These are phyloP conservation scores for Epirrhoe tristata DNA, from an alignment of 2,888 invertebrate species.

Conservation along the genomic window DNA sequence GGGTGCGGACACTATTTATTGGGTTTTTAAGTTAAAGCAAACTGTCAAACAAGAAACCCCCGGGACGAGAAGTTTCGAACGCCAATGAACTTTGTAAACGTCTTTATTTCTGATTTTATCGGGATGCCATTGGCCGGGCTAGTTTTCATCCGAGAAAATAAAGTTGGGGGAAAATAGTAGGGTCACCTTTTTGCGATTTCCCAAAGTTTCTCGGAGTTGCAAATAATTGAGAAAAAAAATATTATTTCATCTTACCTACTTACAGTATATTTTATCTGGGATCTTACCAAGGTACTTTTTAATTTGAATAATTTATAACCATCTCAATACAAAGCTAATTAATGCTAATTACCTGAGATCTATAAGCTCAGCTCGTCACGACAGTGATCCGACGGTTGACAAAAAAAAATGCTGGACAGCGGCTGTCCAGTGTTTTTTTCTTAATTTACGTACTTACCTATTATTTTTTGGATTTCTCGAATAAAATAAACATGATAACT, in stretches of 20 bases:
- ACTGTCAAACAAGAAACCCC: constrained; percentile 72
- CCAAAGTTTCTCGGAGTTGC: background rate
- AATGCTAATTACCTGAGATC: too few relatives aligned
- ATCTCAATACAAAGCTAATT: too few relatives aligned
- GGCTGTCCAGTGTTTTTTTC: too few relatives aligned
- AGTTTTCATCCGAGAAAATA: constrained; percentile 34
- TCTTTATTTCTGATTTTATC: constrained; percentile 73
- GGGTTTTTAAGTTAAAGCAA: constrained; percentile 73
- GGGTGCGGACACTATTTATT: constrained; percentile 73
- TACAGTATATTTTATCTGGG: too few relatives aligned
- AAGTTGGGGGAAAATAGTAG: constrained; percentile 13
- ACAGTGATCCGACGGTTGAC: too few relatives aligned
- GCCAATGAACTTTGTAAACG: constrained; percentile 66
- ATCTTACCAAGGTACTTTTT: too few relatives aligned
- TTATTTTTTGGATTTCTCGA: too few relatives aligned
- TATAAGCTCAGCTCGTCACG: too few relatives aligned
- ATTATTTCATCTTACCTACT: background rate
- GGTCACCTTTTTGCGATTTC: constrained; percentile 13
- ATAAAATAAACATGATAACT: too few relatives aligned
- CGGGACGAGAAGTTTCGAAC: constrained; percentile 65
- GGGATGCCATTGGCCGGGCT: constrained; percentile 49
- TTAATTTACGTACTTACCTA: too few relatives aligned
- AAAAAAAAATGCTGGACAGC: too few relatives aligned
- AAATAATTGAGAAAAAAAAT: background rate
- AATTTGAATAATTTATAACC: too few relatives aligned